A percentile compares a stretch with the other conserved stretches of the same genome.
These are phyloP conservation scores for Copidosoma floridanum DNA, from an alignment of 1,140 invertebrate species.

Conservation along the genomic window DNA sequence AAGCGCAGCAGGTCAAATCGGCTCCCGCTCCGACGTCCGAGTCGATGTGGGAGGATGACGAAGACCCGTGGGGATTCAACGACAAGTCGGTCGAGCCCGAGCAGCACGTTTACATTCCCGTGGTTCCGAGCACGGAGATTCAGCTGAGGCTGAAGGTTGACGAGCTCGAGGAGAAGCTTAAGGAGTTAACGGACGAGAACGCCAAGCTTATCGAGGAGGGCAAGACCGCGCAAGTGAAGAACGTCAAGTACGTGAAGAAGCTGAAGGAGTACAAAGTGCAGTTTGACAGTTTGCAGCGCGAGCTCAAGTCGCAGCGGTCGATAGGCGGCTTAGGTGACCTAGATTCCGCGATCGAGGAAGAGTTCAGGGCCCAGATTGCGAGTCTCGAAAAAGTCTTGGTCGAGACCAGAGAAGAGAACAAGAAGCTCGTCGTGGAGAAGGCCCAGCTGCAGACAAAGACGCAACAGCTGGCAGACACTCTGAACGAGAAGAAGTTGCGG, in stretches of 20 bases:
- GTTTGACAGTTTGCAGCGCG: slow-evolving; percentile 62
- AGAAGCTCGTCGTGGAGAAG: slow-evolving; percentile 65
- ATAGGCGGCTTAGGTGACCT: slow-evolving; percentile 63
- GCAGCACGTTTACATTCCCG: slow-evolving; percentile 35
- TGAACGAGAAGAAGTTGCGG: slow-evolving; percentile 26
- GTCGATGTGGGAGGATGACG: slow-evolving; percentile 41
- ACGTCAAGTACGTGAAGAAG: slow-evolving; percentile 71
- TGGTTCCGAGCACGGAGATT: slow-evolving; percentile 29
- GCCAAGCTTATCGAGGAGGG: slow-evolving; percentile 59
- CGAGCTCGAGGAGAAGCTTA: slow-evolving; percentile 50
- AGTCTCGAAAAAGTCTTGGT: slow-evolving; percentile 65
- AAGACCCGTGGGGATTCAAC: slow-evolving; percentile 62
- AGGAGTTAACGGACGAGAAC: slow-evolving; percentile 56
- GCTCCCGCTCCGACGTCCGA: slow-evolving; percentile 16
- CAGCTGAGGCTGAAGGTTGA: slow-evolving; percentile 13
- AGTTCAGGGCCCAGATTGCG: slow-evolving; percentile 67
- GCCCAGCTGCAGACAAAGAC: slow-evolving; percentile 57
- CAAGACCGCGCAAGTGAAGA: slow-evolving; percentile 63
- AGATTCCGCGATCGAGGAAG: slow-evolving; percentile 73
- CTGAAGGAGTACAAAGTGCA: slow-evolving; percentile 71
- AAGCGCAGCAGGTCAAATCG: neutral
- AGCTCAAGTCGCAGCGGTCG: slow-evolving; percentile 58
- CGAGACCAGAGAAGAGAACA: slow-evolving; percentile 60
- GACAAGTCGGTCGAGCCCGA: slow-evolving; percentile 52
- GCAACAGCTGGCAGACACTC: slow-evolving; percentile 28